These are phyloP conservation scores for Eriosoma lanigerum DNA, from an alignment of 1,140 invertebrate species.

Conservation along the genomic window DNA sequence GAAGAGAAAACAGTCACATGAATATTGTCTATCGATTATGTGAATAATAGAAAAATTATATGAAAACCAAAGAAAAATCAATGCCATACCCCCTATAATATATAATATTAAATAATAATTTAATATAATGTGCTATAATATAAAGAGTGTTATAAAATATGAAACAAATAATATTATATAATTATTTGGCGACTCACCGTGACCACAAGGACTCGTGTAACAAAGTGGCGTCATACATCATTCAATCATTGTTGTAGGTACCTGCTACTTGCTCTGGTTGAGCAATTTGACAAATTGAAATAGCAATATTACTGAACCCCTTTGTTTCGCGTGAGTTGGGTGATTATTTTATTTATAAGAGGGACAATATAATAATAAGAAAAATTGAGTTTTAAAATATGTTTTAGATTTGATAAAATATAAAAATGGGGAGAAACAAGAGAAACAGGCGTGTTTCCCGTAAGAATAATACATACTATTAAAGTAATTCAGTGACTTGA, in stretches of 20 bases:
- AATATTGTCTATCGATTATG: too few species aligned
- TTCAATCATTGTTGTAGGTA: slow-evolving; percentile 7
- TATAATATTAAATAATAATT: too few species aligned
- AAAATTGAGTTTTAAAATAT: slow-evolving; percentile 37
- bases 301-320: background rate
- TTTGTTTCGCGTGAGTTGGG: slow-evolving; percentile 19
- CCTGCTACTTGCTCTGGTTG: slow-evolving; percentile 20
- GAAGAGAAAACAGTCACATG: too few species aligned
- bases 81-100: too few species aligned
- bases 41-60: too few species aligned
- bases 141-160: slow-evolving; percentile 18
- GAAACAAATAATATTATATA: slow-evolving; percentile 2
- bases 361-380: slow-evolving; percentile 10
- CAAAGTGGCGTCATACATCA: slow-evolving; percentile 21
- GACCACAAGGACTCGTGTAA: slow-evolving; percentile 2
- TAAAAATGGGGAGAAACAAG: slow-evolving; percentile 15
- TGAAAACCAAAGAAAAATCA: too few species aligned
- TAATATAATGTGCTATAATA: background rate
- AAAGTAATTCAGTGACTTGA: slow-evolving; percentile 8
- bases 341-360: background rate
- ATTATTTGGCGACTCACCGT: slow-evolving; percentile 32
- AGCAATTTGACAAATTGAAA: slow-evolving; percentile 42
- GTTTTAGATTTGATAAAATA: slow-evolving; percentile 22
- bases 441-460: slow-evolving; percentile 3
- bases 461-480: slow-evolving; percentile 21